Evolutionary conservation across 1,140 invertebrate genomes (phyloP).

Genomic region (Schmidtea mediterranea): DNA sequence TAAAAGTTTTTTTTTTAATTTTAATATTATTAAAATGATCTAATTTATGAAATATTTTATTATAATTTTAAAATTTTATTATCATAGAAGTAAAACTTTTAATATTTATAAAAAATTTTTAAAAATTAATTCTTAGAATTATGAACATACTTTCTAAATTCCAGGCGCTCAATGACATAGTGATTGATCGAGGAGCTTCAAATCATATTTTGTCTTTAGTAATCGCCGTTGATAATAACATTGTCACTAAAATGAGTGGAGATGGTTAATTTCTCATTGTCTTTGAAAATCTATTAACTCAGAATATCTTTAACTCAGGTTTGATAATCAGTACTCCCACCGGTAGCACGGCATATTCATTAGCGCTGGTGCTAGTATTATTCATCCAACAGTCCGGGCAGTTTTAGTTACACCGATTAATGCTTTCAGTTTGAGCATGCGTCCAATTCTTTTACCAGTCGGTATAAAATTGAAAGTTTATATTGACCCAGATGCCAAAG

Average conservation of each 20-base stretch:
- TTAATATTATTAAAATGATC: too few relatives aligned
- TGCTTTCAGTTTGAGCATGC: constrained; percentile 73
- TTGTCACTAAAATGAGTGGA: constrained; percentile 80
- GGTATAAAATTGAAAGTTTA: too few relatives aligned
- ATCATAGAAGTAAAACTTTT: too few relatives aligned
- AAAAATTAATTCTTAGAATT: too few relatives aligned
- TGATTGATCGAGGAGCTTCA: constrained; percentile 1
- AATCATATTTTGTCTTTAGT: constrained; percentile 32
- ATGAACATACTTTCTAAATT: too few relatives aligned
- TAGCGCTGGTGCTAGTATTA: constrained; percentile 93
- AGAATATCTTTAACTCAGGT: too few relatives aligned
- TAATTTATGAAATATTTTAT: too few relatives aligned
- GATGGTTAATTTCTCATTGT: constrained; percentile 47
- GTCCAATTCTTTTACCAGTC: constrained; percentile 68
- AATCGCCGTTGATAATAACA: constrained; percentile 69
- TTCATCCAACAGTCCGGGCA: constrained; percentile 79
- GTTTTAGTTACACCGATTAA: constrained; percentile 92
- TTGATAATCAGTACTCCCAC: constrained; percentile 81
- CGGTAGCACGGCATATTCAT: constrained; percentile 81
- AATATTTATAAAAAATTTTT: too few relatives aligned
- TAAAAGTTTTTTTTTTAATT: too few relatives aligned
- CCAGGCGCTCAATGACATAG: constrained; percentile 5
- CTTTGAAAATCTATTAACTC: too few relatives aligned
- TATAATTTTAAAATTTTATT: too few relatives aligned
- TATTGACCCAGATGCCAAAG: too few relatives aligned